Percentiles rank a stretch among this genome's conserved stretches.
phyloP scores from a whole-genome alignment of 2,888 invertebrate species.

The Pterostichus niger region DNA sequence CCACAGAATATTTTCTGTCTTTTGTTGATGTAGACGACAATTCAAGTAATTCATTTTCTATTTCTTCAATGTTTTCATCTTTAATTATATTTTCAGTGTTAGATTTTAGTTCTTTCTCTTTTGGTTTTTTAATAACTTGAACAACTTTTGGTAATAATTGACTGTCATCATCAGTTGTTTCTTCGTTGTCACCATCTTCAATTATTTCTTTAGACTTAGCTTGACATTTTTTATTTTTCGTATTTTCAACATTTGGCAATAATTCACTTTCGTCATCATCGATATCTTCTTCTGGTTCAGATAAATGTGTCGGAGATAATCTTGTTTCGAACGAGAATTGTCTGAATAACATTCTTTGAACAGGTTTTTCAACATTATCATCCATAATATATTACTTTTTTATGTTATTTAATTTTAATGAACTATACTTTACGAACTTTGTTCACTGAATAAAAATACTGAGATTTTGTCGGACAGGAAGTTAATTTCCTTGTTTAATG shows the following conservation, averaged over 20 bases:
- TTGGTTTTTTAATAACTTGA: slow-evolving; percentile 68
- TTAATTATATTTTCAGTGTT: slow-evolving; percentile 50
- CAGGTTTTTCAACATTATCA: slow-evolving; percentile 71
- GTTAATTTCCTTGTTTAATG: slow-evolving; percentile 46
- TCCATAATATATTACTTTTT: slow-evolving; percentile 68
- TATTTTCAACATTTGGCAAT: slow-evolving; percentile 69
- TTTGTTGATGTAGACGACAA: not conserved
- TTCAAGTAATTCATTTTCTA: not conserved
- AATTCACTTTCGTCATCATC: slow-evolving; percentile 65
- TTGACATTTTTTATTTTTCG: slow-evolving; percentile 66
- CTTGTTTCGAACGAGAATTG: slow-evolving; percentile 73
- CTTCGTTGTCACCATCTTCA: slow-evolving; percentile 35
- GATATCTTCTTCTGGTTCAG: slow-evolving; percentile 68
- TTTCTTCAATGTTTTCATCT: slow-evolving; percentile 46
- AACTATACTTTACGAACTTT: not conserved
- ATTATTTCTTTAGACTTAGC: too few relatives aligned
- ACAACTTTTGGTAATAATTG: slow-evolving; percentile 69
- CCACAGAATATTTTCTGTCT: slow-evolving; percentile 52
- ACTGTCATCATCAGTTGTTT: slow-evolving; percentile 67
- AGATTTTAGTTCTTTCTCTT: slow-evolving; percentile 49
- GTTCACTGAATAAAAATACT: slow-evolving; percentile 10
- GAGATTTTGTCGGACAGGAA: slow-evolving; percentile 41
- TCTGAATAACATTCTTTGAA: slow-evolving; percentile 71
- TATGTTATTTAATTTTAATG: not conserved
- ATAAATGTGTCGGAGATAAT: slow-evolving; percentile 71